Evolutionary conservation across 2,113 vertebrate species (phyloP), one percentile per base, ranked within the genome.

Genomic region (Poeciliopsis occidentalis): DNA sequence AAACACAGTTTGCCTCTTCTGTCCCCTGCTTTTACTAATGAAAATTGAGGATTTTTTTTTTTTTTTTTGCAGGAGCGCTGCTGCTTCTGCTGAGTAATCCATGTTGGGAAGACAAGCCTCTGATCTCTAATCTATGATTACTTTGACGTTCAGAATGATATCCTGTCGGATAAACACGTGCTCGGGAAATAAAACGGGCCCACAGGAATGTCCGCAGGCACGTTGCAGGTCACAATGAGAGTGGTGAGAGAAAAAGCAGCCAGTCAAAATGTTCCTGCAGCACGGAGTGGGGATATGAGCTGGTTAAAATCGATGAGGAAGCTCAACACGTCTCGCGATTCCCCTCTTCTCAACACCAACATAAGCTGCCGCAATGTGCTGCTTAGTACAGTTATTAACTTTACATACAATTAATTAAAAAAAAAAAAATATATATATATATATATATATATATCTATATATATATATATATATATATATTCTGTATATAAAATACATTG

Each of bases 21-120:
- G 78, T 84, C 78, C 80, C 78, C 69, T 66, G 78, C 74, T 81
- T 91, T 92, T 91, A 87, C 91, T 92, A 88, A 91, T 87, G 80
- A 88, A 90, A 92, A 86, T 90, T 84, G 85, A 86, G 76, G 19
- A 12, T 24, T 32, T 17, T 34, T 64, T 66, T 11, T 39, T 31
- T 31, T 44, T 3, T 67, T 67, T 80, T 86, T 77, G 70, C 1
- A 60, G n/a, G 8, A 54, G 68, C 74, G 81, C 75, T 72, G 57
- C 60, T 60, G 12, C 77, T 67, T 13, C 77, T 67, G 17, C 69
- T 7, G 73, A 44, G 82, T 90, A 91, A 91, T 93, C 86, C 83
- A 76, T 1, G 69, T 60, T 57, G 79, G 79, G 76, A 86, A 82
- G 85, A 90, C 78, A 84, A 86, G 73, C 73, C 83, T 51, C 77